phyloP scores from a whole-genome alignment of 1,140 invertebrate genomes.

The Arctopsyche grandis region DNA sequence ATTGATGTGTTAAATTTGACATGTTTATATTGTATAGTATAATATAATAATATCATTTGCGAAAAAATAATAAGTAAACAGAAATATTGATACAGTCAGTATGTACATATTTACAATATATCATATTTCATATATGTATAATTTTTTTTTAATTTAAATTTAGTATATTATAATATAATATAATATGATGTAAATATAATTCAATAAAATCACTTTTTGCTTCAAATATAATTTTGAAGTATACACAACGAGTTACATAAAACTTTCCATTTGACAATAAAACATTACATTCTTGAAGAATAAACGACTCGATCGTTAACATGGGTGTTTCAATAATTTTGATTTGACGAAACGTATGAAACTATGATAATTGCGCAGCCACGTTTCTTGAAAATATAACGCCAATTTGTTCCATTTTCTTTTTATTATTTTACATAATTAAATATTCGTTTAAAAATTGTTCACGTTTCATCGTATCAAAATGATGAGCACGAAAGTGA shows the following conservation, averaged over 20 bases:
- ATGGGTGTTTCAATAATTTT: too few species aligned
- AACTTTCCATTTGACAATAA: neutral
- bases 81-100: too few species aligned
- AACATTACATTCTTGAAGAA: neutral
- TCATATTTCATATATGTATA: neutral
- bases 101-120: neutral
- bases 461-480: conserved; percentile 37
- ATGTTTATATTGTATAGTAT: too few species aligned
- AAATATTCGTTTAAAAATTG: conserved; percentile 24
- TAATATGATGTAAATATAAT: neutral
- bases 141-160: neutral
- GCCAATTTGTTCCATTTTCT: neutral
- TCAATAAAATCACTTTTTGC: neutral
- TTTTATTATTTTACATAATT: neutral
- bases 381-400: neutral
- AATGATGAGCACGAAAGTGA: conserved; percentile 16
- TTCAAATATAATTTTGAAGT: neutral
- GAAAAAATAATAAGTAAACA: too few species aligned
- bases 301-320: too few species aligned
- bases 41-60: too few species aligned
- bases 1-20: too few species aligned
- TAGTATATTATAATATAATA: neutral
- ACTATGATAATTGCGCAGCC: conserved; percentile 20
- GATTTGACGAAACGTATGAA: neutral
- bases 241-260: conserved; percentile 1